Evolutionary conservation across 2,888 invertebrate species (phyloP).

Genomic region (Drosophila diplacantha): DNA sequence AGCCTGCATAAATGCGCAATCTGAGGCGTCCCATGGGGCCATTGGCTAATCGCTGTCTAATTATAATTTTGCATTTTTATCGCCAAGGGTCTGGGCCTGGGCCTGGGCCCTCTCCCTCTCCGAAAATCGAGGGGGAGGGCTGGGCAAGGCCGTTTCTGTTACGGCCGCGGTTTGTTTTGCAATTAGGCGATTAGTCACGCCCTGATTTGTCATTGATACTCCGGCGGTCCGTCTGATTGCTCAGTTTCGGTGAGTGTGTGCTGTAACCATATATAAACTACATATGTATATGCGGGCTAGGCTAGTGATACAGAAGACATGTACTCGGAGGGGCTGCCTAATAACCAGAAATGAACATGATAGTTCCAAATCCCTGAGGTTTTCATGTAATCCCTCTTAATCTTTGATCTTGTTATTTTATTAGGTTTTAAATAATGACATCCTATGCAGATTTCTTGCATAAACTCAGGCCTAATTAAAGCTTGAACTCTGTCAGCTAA

Average conservation of each 20-base stretch:
- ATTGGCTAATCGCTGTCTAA: slow-evolving; percentile 67
- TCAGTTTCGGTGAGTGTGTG: slow-evolving; percentile 26
- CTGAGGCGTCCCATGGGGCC: slow-evolving; percentile 42
- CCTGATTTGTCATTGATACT: slow-evolving; percentile 69
- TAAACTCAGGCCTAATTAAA: background rate
- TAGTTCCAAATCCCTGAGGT: background rate
- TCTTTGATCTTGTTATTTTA: background rate
- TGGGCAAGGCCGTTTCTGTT: slow-evolving; percentile 34
- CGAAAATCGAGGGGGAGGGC: slow-evolving; percentile 1
- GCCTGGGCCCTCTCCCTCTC: background rate
- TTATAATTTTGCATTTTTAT: slow-evolving; percentile 69
- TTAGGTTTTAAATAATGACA: background rate
- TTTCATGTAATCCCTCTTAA: background rate
- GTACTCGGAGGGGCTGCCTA: background rate
- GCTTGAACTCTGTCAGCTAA: background rate
- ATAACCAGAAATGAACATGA: slow-evolving; percentile 18
- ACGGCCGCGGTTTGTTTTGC: slow-evolving; percentile 49
- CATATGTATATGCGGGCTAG: slow-evolving; percentile 23
- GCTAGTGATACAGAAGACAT: slow-evolving; percentile 14
- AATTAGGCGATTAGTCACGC: slow-evolving; percentile 69
- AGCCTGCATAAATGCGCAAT: slow-evolving; percentile 70
- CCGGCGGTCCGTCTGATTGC: slow-evolving; percentile 23
- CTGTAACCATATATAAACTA: background rate
- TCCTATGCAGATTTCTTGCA: background rate
- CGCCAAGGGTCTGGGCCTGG: slow-evolving; percentile 14